Base-by-base conservation (phyloP, 1,140 invertebrate species). In the Drosophila pseudoananassae region DNA sequence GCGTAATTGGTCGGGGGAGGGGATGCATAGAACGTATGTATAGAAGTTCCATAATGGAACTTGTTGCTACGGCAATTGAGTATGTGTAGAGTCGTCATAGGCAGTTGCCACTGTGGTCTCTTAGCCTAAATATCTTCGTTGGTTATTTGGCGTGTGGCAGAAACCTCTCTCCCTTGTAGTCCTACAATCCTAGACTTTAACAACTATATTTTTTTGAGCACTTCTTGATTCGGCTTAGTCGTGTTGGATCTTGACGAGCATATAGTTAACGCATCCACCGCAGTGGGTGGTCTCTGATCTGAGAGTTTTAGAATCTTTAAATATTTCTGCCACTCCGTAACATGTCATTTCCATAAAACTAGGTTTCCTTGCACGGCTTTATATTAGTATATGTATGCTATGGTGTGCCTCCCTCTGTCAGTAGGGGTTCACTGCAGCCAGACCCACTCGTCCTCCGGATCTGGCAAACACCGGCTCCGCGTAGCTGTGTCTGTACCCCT, bases 401-500 rank as follows among this genome's bases (percentile, higher is more conserved):
- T 58, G 14, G 9, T 43, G 6, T 20, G 40, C 17, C 29, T 47
- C 17, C 8, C 2, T 12, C 15, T 63, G 2, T 12, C 10, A 92
- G 47, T 87, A 92, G 15, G 91, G 91, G 82, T 92, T 92, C 10
- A 92, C 91, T 27, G 91, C 91, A 1, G 91, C 91, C 23, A 92
- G 75, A 9, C 91, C 91, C 2, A 92, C 91, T 9, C 91, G 76
- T 23, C 91, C 91, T 20, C 90, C 87, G 65, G 82, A 78, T 15
- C 91, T 72, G 12, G 91, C 81, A 20, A 92, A 89, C 5, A 92
- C 90, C n/a, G 90, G 90, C 79, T 93, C 93, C 9, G 92, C 93
- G 58, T 93, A 93, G 72, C 93, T 93, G 64, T 93, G 93, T 23
- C 93, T 88, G 71, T 93, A 93, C n/a, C 93, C 92, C 55, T 92